phyloP scores from a whole-genome alignment of 2,888 invertebrate genomes.

The Pseudococcus viburni region DNA sequence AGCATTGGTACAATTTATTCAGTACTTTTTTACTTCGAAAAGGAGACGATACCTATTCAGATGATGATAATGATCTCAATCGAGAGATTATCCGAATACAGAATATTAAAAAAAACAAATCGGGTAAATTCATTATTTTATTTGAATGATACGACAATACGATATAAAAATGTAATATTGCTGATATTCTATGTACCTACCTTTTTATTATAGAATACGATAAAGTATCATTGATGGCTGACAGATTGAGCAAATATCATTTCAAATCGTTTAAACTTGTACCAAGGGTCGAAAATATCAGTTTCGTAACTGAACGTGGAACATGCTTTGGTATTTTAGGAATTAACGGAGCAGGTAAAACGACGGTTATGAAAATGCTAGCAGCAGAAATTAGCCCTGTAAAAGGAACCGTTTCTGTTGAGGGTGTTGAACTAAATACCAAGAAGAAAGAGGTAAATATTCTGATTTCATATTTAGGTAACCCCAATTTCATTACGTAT shows the following conservation, averaged over 20 bases:
- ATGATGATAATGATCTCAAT: not conserved
- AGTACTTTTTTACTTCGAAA: not conserved
- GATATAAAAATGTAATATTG: not conserved
- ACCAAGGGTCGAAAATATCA: constrained; percentile 78
- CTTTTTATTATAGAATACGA: not conserved
- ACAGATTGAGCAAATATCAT: constrained; percentile 77
- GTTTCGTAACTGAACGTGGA: constrained; percentile 77
- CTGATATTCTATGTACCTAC: not conserved
- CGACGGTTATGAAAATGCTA: constrained; percentile 75
- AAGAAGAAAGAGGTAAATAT: not conserved
- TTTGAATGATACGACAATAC: not conserved
- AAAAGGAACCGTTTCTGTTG: constrained; percentile 71
- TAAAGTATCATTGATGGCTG: constrained; percentile 74
- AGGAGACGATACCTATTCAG: not conserved
- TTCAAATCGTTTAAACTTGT: constrained; percentile 69
- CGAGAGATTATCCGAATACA: not conserved
- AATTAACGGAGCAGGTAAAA: constrained; percentile 75
- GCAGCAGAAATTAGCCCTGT: constrained; percentile 73
- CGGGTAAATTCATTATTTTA: not conserved
- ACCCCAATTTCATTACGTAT: too few species aligned
- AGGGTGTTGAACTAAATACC: not conserved
- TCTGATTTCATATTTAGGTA: too few species aligned
- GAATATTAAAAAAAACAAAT: constrained; percentile 2
- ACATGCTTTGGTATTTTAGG: constrained; percentile 74
- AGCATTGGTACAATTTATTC: not conserved